Conservation (phyloP, 1,140 invertebrate genomes). For the Temnothorax nylanderi region DNA sequence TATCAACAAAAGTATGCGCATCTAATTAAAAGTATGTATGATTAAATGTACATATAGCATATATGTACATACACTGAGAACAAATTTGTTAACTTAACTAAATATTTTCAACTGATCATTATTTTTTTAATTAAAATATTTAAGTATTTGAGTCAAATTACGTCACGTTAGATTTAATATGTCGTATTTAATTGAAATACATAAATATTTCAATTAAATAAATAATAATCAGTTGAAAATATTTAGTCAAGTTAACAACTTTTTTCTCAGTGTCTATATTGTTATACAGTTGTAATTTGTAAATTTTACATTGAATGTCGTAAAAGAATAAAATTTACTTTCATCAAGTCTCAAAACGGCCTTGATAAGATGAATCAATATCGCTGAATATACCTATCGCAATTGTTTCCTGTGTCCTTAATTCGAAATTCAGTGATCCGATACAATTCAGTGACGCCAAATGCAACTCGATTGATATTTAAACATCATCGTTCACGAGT, state of each 20-base stretch:
- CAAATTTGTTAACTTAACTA: no score
- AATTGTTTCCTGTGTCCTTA: not conserved
- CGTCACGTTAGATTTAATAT: no score
- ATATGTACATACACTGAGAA: no score
- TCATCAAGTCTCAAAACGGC: not conserved
- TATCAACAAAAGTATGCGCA: not conserved
- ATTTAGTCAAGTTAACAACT: no score
- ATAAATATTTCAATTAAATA: no score
- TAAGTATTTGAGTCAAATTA: no score
- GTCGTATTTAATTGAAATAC: no score
- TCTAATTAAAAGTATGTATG: slow-evolving; percentile 3
- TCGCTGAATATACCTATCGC: not conserved
- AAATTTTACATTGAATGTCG: not conserved
- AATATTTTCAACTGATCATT: no score
- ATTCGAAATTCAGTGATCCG: no score
- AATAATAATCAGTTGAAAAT: no score
- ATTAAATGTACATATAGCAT: not conserved
- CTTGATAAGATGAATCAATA: not conserved
- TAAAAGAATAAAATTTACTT: not conserved
- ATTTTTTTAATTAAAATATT: no score
- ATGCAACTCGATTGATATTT: slow-evolving; percentile 11
- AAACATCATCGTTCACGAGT: slow-evolving; percentile 30
- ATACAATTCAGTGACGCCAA: not conserved
- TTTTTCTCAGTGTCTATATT: no score
- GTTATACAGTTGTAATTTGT: not conserved